Evolutionary conservation across 2,888 invertebrate genomes (phyloP).

Genomic region (Pimpla rufipes): DNA sequence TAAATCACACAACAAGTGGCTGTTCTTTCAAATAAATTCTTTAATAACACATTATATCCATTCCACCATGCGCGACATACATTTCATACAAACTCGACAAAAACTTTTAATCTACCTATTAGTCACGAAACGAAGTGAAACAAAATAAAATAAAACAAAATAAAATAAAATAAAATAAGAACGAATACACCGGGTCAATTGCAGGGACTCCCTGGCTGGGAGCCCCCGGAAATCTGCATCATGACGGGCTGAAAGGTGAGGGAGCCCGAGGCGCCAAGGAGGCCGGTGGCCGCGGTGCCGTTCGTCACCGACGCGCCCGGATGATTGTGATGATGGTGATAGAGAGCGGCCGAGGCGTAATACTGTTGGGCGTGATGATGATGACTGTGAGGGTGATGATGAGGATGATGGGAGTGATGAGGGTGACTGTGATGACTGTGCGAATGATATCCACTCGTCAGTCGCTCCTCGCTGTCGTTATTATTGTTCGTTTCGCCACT

Average conservation of each 20-base stretch:
- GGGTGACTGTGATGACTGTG: constrained; percentile 62
- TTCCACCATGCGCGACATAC: constrained; percentile 1
- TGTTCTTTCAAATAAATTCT: constrained; percentile 27
- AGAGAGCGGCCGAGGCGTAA: constrained; percentile 83
- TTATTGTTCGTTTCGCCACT: constrained; percentile 29
- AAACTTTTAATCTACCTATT: constrained; percentile 12
- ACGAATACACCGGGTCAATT: constrained; percentile 70
- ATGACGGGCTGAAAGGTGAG: constrained; percentile 76
- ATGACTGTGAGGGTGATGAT: constrained; percentile 75
- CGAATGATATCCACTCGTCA: constrained; percentile 70
- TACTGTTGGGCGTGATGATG: constrained; percentile 82
- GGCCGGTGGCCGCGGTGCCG: constrained; percentile 59
- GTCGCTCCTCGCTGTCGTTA: constrained; percentile 58
- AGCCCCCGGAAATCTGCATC: constrained; percentile 77
- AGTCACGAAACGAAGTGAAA: neutral
- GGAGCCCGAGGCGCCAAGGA: constrained; percentile 71
- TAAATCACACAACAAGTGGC: neutral
- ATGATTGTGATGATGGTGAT: constrained; percentile 83
- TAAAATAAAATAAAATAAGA: constrained; percentile 22
- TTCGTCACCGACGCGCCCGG: constrained; percentile 68
- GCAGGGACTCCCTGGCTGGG: constrained; percentile 81
- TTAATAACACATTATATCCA: constrained; percentile 20
- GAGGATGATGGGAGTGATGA: constrained; percentile 69
- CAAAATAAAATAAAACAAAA: constrained; percentile 19
- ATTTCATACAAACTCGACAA: constrained; percentile 33